Evolutionary conservation across 2,888 invertebrate genomes (phyloP), one percentile per base, ranked within the genome.

Genomic region (Chrysolina haemoptera): DNA sequence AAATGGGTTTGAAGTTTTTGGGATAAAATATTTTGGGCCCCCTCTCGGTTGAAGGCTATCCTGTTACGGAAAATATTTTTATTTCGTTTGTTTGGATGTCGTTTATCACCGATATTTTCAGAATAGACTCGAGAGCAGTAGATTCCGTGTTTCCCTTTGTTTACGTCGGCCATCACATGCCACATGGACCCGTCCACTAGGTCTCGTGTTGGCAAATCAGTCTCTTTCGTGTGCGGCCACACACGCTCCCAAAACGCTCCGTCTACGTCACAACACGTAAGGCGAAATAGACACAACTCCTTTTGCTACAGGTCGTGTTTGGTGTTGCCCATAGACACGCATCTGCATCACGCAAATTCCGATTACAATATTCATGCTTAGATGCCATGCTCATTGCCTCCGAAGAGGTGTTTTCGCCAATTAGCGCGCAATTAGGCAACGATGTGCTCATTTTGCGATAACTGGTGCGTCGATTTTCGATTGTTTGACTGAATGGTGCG

Each of bases 231-330:
- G 62, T n/a, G 12, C 20, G 66, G 71, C 71, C 77, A 77, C 74
- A 80, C 80, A 81, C 80, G 77, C 78, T 76, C 78, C 78, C 78
- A 78, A 81, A 82, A 78, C 78, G 76, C 76, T 74, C 78, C 53
- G 18, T 12, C 18, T 53, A 80, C 79, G 79, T 81, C 79, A 82
- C 79, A 79, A 74, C 81, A 82, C 82, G 81, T 82, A 80, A 76
- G 82, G 79, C 80, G 78, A 80, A 81, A 82, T 79, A 83, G 81
- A 76, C 76, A 82, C 80, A 80, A 80, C 79, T 81, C 76, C 82
- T 82, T 20, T 71, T 68, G 68, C 50, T 72, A 72, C 68, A 68
- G 63, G 50, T 83, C 79, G 79, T 79, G 80, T 79, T 81, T 80
- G 80, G 78, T 79, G 81, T 80, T 22, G 10, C 55, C 62, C 16